Evolutionary conservation across 37 sponge, comb jelly and placozoan genomes (phyloP).

Genomic region (Dysidea cf. avara): DNA sequence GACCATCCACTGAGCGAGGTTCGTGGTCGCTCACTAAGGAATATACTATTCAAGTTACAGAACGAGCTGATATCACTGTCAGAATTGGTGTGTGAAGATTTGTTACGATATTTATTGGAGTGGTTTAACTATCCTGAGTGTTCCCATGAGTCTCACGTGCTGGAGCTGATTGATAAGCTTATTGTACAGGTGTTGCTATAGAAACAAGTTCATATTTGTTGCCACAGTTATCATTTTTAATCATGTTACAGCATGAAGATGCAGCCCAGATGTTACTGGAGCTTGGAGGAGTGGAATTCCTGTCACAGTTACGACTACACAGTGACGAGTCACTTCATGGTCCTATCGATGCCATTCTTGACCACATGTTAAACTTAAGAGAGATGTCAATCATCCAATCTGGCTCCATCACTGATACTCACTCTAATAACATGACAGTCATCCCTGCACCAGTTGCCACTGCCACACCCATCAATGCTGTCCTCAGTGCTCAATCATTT

Average conservation of each 20-base stretch:
- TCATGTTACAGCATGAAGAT: slow-evolving; percentile 51
- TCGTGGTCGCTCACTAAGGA: slow-evolving; percentile 46
- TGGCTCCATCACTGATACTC: no score
- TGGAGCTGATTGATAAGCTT: slow-evolving; percentile 38
- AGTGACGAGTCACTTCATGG: slow-evolving; percentile 56
- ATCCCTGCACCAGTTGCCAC: no score
- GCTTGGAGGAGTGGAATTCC: slow-evolving; percentile 76
- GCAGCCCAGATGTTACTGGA: slow-evolving; percentile 43
- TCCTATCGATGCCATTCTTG: slow-evolving; percentile 54
- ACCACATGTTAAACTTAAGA: slow-evolving; percentile 63
- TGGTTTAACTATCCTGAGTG: slow-evolving; percentile 78
- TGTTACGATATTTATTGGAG: slow-evolving; percentile 55
- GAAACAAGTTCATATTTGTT: no score
- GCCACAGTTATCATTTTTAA: background rate
- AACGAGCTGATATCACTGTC: slow-evolving; percentile 24
- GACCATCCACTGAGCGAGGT: slow-evolving; percentile 64
- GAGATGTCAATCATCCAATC: no score
- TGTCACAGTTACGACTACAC: slow-evolving; percentile 64
- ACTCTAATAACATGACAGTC: no score
- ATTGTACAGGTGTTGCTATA: no score
- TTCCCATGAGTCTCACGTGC: slow-evolving; percentile 45
- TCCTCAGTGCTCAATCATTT: no score
- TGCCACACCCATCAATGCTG: no score
- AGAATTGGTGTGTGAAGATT: slow-evolving; percentile 53
- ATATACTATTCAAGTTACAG: slow-evolving; percentile 55